phyloP scores from a whole-genome alignment of 2,888 invertebrate genomes.

The Campopleginae sp. region DNA sequence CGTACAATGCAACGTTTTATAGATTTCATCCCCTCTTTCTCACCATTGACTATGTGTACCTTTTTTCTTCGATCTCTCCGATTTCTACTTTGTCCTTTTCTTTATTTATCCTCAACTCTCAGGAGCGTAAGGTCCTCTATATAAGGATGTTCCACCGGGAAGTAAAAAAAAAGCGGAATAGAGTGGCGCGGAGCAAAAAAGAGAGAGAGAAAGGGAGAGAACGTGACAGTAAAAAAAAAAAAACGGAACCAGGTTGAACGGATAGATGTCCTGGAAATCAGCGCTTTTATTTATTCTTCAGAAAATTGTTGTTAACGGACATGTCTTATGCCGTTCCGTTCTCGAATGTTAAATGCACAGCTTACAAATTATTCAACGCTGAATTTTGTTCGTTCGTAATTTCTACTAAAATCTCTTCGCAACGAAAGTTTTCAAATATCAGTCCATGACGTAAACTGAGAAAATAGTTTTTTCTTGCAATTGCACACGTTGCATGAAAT shows the following conservation, averaged over 20 bases:
- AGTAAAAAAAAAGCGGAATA: slow-evolving; percentile 26
- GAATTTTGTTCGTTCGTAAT: neutral
- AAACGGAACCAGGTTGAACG: neutral
- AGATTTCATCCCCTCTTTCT: slow-evolving; percentile 54
- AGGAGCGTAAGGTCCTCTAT: slow-evolving; percentile 27
- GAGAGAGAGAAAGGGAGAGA: no score
- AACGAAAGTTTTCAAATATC: neutral
- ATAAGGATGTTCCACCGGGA: slow-evolving; percentile 34
- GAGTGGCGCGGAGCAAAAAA: neutral
- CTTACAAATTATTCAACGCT: neutral
- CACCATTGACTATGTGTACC: neutral
- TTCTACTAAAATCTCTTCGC: neutral
- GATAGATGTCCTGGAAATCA: slow-evolving; percentile 11
- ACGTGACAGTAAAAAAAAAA: neutral
- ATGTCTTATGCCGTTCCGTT: neutral
- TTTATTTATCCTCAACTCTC: slow-evolving; percentile 67
- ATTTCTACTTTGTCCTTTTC: slow-evolving; percentile 44
- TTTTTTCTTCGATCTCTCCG: slow-evolving; percentile 39
- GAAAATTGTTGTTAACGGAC: neutral
- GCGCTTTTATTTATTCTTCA: slow-evolving; percentile 29
- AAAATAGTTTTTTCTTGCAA: neutral
- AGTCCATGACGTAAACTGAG: neutral
- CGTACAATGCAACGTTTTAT: slow-evolving; percentile 61
- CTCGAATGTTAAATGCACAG: neutral
- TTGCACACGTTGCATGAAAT: neutral